phyloP scores from a whole-genome alignment of 2,888 invertebrate genomes.

The Tenthredo livida region DNA sequence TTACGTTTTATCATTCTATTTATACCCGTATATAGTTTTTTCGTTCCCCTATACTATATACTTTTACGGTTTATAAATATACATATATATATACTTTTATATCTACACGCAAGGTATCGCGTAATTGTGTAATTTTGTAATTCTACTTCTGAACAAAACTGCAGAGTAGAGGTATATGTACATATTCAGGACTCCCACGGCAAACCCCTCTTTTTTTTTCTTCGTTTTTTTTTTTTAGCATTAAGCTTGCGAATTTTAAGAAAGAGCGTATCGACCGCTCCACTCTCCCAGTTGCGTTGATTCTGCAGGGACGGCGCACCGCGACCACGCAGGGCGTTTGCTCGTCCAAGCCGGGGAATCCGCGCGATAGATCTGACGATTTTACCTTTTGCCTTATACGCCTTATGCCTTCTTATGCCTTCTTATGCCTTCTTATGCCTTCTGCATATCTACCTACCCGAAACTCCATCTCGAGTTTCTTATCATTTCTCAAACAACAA shows the following conservation, averaged over 20 bases:
- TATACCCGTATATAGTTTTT: neutral
- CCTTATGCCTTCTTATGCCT: neutral
- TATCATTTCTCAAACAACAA: constrained; percentile 3
- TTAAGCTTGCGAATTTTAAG: constrained; percentile 34
- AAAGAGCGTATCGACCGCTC: constrained; percentile 40
- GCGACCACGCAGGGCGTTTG: constrained; percentile 44
- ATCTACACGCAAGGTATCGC: neutral
- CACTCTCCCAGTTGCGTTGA: constrained; percentile 26
- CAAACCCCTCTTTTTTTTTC: neutral
- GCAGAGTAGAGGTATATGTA: neutral
- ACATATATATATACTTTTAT: neutral
- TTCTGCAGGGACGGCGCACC: constrained; percentile 46
- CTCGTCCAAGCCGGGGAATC: constrained; percentile 24
- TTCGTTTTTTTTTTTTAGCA: neutral
- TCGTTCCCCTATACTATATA: neutral
- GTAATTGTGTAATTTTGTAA: neutral
- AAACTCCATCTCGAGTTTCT: neutral
- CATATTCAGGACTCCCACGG: neutral
- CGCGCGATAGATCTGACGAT: constrained; percentile 14
- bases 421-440: neutral
- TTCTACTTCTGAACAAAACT: neutral
- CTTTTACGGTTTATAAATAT: neutral
- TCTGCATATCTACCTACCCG: neutral
- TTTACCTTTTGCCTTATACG: neutral
- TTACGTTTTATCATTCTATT: no score